These are phyloP conservation scores for Triops cancriformis DNA, from an alignment of 1,140 invertebrate genomes.

Conservation along the genomic window DNA sequence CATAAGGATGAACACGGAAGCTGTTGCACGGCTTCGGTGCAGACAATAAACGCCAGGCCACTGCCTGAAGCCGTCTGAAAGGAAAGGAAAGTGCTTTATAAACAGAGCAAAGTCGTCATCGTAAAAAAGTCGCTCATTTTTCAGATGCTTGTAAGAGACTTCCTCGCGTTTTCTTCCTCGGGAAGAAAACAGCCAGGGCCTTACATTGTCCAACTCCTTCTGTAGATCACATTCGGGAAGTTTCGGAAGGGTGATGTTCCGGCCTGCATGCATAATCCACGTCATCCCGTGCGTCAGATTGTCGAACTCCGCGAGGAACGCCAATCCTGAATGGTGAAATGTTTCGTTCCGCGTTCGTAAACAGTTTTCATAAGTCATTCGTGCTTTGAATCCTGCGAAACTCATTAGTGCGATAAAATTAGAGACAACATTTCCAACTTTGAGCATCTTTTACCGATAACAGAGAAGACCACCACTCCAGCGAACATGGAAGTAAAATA, in stretches of 20 bases:
- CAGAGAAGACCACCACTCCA: conserved; percentile 93
- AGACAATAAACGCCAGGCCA: conserved; percentile 89
- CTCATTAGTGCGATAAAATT: neutral
- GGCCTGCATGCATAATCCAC: neutral
- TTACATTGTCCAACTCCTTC: conserved; percentile 79
- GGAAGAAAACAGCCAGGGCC: conserved; percentile 36
- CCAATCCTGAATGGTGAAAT: conserved; percentile 40
- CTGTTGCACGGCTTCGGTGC: conserved; percentile 92
- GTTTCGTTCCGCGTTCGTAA: conserved; percentile 45
- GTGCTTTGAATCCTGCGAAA: conserved; percentile 68
- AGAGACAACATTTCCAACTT: neutral
- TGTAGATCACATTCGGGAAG: conserved; percentile 70
- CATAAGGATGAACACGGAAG: conserved; percentile 89
- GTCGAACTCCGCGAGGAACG: conserved; percentile 9
- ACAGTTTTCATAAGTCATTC: conserved; percentile 69
- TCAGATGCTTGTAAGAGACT: too few species aligned
- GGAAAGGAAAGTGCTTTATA: neutral
- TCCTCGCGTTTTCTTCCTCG: too few species aligned
- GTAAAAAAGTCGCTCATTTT: neutral
- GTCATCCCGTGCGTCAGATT: conserved; percentile 1
- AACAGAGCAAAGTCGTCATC: conserved; percentile 32
- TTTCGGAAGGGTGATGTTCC: conserved; percentile 49
- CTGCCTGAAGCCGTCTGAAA: conserved; percentile 82
- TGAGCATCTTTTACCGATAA: conserved; percentile 60
- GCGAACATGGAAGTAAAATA: conserved; percentile 95